These are phyloP conservation scores for Cheirogaleus major DNA, from an alignment of 2,797 vertebrate species.

Conservation along the genomic window DNA sequence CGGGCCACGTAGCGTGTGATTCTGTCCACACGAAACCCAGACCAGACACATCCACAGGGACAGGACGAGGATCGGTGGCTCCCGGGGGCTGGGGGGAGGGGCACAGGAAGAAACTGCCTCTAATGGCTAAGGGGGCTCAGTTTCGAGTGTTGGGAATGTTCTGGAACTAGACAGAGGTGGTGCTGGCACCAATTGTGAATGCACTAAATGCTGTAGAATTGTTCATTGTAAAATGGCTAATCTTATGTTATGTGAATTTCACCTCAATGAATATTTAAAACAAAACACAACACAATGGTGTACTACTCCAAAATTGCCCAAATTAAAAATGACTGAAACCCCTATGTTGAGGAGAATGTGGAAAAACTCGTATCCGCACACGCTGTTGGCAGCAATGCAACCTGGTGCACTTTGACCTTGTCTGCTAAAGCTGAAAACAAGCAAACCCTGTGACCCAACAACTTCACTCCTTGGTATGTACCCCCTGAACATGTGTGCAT, in stretches of 20 bases:
- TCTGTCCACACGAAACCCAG: fast-evolving
- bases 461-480: fast-evolving
- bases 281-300: neutral
- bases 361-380: fast-evolving
- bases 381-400: fast-evolving
- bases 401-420: neutral
- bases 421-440: fast-evolving
- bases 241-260: neutral
- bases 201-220: fast-evolving
- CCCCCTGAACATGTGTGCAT: fast-evolving
- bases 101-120: neutral
- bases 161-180: no score
- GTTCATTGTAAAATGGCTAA: neutral
- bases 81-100: fast-evolving
- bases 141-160: fast-evolving
- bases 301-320: neutral
- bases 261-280: neutral
- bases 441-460: fast-evolving
- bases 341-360: fast-evolving
- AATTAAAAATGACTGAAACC: neutral
- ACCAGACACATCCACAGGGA: fast-evolving
- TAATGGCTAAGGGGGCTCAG: neutral
- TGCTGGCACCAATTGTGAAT: fast-evolving
- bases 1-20: fast-evolving
- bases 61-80: fast-evolving